Base-by-base conservation (phyloP, 2,888 invertebrate genomes). In the Trichopria drosophilae region DNA sequence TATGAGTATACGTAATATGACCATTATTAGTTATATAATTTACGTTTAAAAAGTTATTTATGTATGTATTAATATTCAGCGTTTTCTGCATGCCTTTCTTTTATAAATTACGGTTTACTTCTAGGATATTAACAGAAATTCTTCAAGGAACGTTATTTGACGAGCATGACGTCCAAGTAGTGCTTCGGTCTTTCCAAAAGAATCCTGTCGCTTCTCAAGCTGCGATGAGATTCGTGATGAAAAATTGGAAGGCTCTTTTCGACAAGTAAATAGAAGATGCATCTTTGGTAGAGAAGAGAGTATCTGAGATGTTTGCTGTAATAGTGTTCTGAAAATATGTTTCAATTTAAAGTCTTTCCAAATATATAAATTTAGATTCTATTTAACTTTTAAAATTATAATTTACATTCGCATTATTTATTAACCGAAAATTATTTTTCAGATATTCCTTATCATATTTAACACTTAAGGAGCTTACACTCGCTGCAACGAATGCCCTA, bases 151-250 rank as follows among this genome's bases (percentile, higher is more conserved):
- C 59, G 6, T 61, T 51, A 19, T 71, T 66, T 44, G 51, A 52
- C 12, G 60, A 62, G 19, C 53, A 57, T 2, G 72, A 72, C 28
- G 53, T 63, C 18, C 57, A 59, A 12, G 56, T 68, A 6, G 66
- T 72, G 49, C 59, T 72, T 18, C 51, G 53, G 15, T 60, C 64
- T 10, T 71, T 71, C 22, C 59, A 67, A 4, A 59, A 62, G 51
- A 65, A 71, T 57, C 70, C 72, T 24, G 65, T 64, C 3, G 69
- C 72, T 4, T 62, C 70, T 4, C 65, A 65, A 51, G 58, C 62
- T 7, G 67, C 68, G 3, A 61, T 61, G 9, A 63, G 66, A 45
- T 72, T 69, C 29, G 56, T 71, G 10, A 62, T 63, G 52, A 63
- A 57, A 32, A 63, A 69, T 56, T 72, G 72, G 72, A 50, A 59